Conservation (phyloP, 1,140 invertebrate species). For the Apis mellifera region DNA sequence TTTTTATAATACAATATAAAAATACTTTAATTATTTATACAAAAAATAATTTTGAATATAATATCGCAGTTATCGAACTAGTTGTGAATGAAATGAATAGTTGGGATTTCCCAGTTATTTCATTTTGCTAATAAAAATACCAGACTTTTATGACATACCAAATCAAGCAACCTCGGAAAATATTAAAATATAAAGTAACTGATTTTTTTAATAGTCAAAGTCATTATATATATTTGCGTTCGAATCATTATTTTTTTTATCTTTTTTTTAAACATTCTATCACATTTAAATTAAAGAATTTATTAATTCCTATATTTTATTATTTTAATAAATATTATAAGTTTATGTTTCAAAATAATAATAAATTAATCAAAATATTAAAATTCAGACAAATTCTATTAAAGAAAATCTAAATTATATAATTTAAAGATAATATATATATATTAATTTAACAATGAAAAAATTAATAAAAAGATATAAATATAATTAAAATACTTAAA, state of each 20-base stretch:
- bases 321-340: neutral
- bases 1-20: neutral
- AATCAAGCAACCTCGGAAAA: conserved; percentile 30
- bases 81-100: neutral
- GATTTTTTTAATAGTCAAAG: neutral
- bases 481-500: neutral
- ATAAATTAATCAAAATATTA: neutral
- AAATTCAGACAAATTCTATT: neutral
- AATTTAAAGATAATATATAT: neutral
- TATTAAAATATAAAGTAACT: too few relatives aligned
- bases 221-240: neutral
- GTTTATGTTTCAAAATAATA: neutral
- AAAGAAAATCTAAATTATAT: neutral
- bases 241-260: neutral
- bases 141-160: conserved; percentile 15
- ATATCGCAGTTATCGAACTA: conserved; percentile 26
- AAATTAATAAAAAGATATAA: neutral
- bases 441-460: neutral
- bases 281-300: too few relatives aligned
- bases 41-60: neutral
- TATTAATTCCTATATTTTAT: neutral
- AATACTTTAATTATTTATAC: neutral
- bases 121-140: conserved; percentile 43
- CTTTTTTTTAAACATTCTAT: neutral
- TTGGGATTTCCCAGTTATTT: conserved; percentile 44